phyloP scores from a whole-genome alignment of 1,140 invertebrate species.

The Drosophila nasuta region DNA sequence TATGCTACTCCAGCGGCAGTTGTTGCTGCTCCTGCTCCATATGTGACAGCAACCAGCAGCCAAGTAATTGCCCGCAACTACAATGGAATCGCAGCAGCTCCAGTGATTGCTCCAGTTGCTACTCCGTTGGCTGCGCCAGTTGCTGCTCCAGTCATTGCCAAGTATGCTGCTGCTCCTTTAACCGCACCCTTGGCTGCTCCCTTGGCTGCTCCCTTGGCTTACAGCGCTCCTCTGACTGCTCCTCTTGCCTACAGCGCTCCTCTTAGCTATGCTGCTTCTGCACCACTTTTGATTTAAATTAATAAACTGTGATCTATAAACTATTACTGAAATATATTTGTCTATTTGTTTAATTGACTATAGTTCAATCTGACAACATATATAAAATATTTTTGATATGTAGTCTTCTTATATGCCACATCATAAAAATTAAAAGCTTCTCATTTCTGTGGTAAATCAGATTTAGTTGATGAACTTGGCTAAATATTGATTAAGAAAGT shows the following conservation, averaged over 20 bases:
- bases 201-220: too few relatives aligned
- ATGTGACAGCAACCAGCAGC: conserved; percentile 84
- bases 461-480: too few relatives aligned
- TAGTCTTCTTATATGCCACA: too few relatives aligned
- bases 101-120: conserved; percentile 54
- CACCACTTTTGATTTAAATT: conserved; percentile 26
- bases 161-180: conserved; percentile 37
- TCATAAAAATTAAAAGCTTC: too few relatives aligned
- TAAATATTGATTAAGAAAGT: too few relatives aligned
- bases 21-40: conserved; percentile 68
- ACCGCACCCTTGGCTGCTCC: conserved; percentile 38
- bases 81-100: conserved; percentile 79
- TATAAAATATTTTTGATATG: too few relatives aligned
- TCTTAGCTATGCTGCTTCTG: conserved; percentile 17
- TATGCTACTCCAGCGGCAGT: conserved; percentile 65
- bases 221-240: conserved; percentile 4
- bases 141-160: conserved; percentile 56
- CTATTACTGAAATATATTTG: not conserved
- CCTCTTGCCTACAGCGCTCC: conserved; percentile 33
- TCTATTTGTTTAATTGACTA: too few relatives aligned
- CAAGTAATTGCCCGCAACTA: conserved; percentile 85
- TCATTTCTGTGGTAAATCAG: too few relatives aligned
- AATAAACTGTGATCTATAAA: conserved; percentile 8
- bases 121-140: conserved; percentile 19
- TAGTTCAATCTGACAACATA: too few relatives aligned